Evolutionary conservation across 1,140 invertebrate species (phyloP).

Genomic region (Drosophila ananassae): DNA sequence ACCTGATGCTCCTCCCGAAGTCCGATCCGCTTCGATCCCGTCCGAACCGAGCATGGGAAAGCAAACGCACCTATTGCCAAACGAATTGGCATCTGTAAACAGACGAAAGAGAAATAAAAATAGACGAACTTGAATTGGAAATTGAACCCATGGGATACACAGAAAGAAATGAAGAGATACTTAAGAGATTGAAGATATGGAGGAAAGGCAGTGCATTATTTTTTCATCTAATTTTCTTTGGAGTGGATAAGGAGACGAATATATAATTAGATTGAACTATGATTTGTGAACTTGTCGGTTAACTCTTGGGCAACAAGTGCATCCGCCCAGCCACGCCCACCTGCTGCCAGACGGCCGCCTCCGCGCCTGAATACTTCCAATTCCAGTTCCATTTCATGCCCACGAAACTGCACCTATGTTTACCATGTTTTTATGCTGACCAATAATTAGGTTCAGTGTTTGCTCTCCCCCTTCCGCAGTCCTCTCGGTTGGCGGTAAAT

Average conservation of each 20-base stretch:
- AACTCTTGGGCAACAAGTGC: constrained; percentile 34
- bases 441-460: constrained; percentile 59
- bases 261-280: constrained; percentile 40
- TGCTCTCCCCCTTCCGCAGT: constrained; percentile 6
- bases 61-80: constrained; percentile 60
- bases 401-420: constrained; percentile 55
- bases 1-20: constrained; percentile 31
- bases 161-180: constrained; percentile 8
- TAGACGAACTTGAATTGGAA: constrained; percentile 19
- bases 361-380: constrained; percentile 1
- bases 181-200: too few species aligned
- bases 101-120: constrained; percentile 14
- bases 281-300: constrained; percentile 43
- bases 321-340: constrained; percentile 27
- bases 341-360: neutral
- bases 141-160: constrained; percentile 15
- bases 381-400: constrained; percentile 16
- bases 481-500: constrained; percentile 32
- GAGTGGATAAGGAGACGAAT: constrained; percentile 8
- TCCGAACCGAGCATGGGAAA: constrained; percentile 39
- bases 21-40: constrained; percentile 1
- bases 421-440: constrained; percentile 42
- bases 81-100: constrained; percentile 60
- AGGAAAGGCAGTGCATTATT: too few species aligned
- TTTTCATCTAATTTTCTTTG: too few species aligned